Conservation (phyloP, 2,113 vertebrate genomes). For the Heterotilapia buettikoferi region DNA sequence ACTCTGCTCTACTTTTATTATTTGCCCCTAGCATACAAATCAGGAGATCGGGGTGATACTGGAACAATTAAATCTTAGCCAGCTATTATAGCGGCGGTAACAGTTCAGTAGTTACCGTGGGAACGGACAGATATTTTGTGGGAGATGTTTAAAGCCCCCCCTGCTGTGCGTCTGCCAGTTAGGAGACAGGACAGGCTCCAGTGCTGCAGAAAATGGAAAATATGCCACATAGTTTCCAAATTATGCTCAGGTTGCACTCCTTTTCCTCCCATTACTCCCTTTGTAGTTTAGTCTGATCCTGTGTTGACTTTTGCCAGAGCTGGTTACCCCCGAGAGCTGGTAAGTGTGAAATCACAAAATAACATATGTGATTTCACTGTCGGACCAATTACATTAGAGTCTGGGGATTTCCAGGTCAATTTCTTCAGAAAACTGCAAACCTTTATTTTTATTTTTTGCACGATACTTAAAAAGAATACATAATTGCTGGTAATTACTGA, state of each 20-base stretch:
- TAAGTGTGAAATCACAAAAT: constrained; percentile 7
- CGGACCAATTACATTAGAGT: constrained; percentile 7
- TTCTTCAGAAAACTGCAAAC: background rate
- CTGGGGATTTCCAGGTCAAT: background rate
- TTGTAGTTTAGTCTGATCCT: constrained; percentile 35
- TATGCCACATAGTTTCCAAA: constrained; percentile 70
- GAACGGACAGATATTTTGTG: constrained; percentile 47
- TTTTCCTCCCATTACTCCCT: constrained; percentile 30
- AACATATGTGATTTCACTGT: constrained; percentile 28
- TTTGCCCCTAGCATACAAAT: background rate
- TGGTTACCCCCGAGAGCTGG: constrained; percentile 8
- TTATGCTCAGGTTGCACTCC: constrained; percentile 39
- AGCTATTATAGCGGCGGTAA: background rate
- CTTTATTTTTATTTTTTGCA: background rate
- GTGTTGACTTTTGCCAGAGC: constrained; percentile 40
- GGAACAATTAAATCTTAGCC: background rate
- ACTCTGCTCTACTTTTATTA: background rate
- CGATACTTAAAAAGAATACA: background rate
- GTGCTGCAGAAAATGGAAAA: constrained; percentile 65
- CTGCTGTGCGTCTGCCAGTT: constrained; percentile 55
- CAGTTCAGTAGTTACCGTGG: constrained; percentile 50
- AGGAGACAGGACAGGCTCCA: constrained; percentile 54
- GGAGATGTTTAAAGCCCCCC: constrained; percentile 54
- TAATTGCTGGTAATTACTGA: background rate
- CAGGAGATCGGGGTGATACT: background rate